Evolutionary conservation across 2,113 vertebrate species (phyloP), one percentile per base, ranked within the genome.

Genomic region (Pholis gunnellus): DNA sequence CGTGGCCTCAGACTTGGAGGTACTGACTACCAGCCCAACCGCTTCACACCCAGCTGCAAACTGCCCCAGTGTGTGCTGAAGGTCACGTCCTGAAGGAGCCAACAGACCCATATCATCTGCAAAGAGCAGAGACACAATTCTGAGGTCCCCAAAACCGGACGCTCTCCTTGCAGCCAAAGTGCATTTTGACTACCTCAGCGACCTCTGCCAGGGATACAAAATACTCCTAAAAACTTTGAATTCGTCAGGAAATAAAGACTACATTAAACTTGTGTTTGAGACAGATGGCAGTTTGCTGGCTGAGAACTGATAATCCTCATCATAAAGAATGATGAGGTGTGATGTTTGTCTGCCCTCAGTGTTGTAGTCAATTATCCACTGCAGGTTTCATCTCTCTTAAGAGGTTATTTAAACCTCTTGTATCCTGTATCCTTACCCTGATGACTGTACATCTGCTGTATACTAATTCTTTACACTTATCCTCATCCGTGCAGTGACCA

Each of bases 401-500:
- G 20, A 63, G 36, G 36, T 74, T 59, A 67, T 38, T 42, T 2
- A 31, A 8, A 42, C 22, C 67, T 67, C 27, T 1, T 7, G 29
- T 25, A 4, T 74, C 22, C 22, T 50, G 54, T 18, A 8, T 38
- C 64, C 3, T 70, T 29, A 22, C 52, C 25, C 0, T 27, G 31
- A 40, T 13, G n/a, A 36, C 72, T 59, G 46, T 46, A 48, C 31
- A 79, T 60, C 71, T 84, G 57, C 60, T 75, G 44, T n/a, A 2
- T 14, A 38, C 14, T 70, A 54, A 65, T 29, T 6, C 40, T 61
- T 31, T 4, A 50, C 4, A 14, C 64, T 31, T 71, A 48, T 75
- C 46, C 69, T 48, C 73, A 36, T 90, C 25, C 18, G 6, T 29
- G 1, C 94, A 99, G 98, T 99, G 80, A 99, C 98, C 80, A 99